Base-by-base conservation (phyloP, 2,797 vertebrate species). In the Onychomys leucogaster region DNA sequence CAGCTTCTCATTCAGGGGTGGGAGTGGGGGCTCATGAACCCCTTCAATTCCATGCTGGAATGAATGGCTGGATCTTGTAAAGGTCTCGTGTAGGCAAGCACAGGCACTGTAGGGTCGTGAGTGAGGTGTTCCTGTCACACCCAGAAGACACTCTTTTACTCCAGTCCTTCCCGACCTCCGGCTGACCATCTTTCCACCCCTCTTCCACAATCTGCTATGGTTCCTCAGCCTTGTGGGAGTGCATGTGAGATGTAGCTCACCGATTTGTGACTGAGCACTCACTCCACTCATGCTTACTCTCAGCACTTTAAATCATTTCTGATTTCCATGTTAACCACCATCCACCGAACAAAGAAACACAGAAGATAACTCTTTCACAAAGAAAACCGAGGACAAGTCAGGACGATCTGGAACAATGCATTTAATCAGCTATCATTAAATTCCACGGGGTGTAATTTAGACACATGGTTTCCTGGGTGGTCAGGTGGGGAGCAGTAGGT, bases 371-470 rank as follows among this genome's bases (percentile, higher is more conserved):
- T 37, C 55, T 89, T 91, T 87, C 86, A 92, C 75, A 91, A 96
- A 76, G 27, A 92, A 97, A 91, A 89, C 37, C n/a, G 14, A 90
- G 77, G 78, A 92, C 91, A 89, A 91, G 88, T 89, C 21, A 9
- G 65, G 94, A 27, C 88, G 86, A 82, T 92, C 92, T 92, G 92
- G 93, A 96, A 86, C 75, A 73, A 90, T 57, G 61, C 52, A 34
- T 67, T 89, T 95, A 96, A 96, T 94, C 78, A 94, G 85, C 90
- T 76, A 25, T 87, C 92, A 94, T 95, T 86, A 92, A 94, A 94
- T 95, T 92, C 90, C 95, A 52, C 41, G 87, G 55, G 52, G 10
- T 91, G 49, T 95, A 89, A 94, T 93, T 84, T 75, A 83, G 27
- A 76, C 57, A 93, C 83, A 65, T 32, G 59, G 83, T 95, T 92